Evolutionary conservation across 2,888 invertebrate species (phyloP), one percentile per base, ranked within the genome.

Genomic region (Eubasilissa splendida): DNA sequence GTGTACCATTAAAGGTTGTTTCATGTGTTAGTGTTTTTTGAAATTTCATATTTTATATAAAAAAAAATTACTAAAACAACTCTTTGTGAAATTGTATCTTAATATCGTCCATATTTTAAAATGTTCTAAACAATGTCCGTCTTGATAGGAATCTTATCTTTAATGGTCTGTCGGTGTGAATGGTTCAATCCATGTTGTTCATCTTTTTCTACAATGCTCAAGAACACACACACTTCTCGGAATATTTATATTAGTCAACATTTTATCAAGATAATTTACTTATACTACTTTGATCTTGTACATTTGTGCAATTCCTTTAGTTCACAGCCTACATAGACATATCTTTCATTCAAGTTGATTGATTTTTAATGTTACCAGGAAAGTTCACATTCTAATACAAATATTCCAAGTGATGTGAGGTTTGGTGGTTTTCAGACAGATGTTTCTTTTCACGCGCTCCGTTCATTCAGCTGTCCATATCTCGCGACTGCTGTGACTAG

Each of bases 71-170:
- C 12, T 33, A 73, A 54, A 53, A 73, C 53, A 22, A 22, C 52
- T 80, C 77, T 74, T 74, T 60, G 66, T 65, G 66, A 77, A 68
- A 54, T 74, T 77, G 77, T 77, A 80, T 80, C 68, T 76, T 71
- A 52, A 79, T 82, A 73, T 83, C 83, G 83, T 83, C 83, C 83
- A 83, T 66, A 76, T 80, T 81, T 80, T 75, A 76, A 75, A 81
- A 83, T 83, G 83, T 83, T 83, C 83, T 83, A 83, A 83, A 83
- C 81, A 76, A 83, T 83, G 78, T 83, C 83, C 83, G 83, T 83
- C 83, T 83, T 14, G 53, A 63, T 66, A 68, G 70, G 53, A 75
- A 79, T 71, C 58, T 75, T 77, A 80, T 80, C 74, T 82, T 80
- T 80, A 79, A 78, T 71, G 59, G 68, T 59, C 50, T 77, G 66